A percentile compares a stretch with the other conserved stretches of the same genome.
Evolutionary conservation across 1,140 invertebrate species (phyloP).

Genomic region (Temnothorax longispinosus): DNA sequence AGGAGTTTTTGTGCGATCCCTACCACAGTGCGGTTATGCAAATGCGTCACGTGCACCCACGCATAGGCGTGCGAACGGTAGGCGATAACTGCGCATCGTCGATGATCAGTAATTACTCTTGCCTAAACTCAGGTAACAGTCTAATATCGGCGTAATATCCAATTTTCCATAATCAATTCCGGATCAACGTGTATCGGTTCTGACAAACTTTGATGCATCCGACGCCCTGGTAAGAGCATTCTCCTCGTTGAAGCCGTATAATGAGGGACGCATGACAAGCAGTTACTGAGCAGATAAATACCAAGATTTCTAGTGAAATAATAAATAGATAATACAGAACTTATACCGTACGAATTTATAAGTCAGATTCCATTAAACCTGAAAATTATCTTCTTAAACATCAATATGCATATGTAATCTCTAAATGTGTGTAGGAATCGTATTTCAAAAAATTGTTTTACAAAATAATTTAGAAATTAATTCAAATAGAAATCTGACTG

Average conservation of each 20-base stretch:
- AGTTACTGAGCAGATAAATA: constrained; percentile 16
- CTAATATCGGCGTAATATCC: constrained; percentile 48
- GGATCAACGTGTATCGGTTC: constrained; percentile 50
- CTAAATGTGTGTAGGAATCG: not conserved
- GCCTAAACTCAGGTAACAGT: constrained; percentile 61
- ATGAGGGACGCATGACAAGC: constrained; percentile 34
- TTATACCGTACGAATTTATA: not conserved
- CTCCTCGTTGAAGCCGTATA: not conserved
- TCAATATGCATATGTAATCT: not conserved
- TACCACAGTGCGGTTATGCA: constrained; percentile 14
- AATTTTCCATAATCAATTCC: constrained; percentile 65
- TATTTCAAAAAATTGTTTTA: not conserved
- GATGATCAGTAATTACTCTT: constrained; percentile 54
- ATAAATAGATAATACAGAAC: not conserved
- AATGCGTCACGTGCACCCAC: constrained; percentile 32
- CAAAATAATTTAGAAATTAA: not conserved
- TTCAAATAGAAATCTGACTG: not conserved
- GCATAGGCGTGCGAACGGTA: constrained; percentile 31
- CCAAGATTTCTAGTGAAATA: not conserved
- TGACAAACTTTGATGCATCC: constrained; percentile 54
- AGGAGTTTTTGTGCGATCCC: not conserved
- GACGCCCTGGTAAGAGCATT: constrained; percentile 30
- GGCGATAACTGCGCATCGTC: constrained; percentile 51
- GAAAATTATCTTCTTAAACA: not conserved
- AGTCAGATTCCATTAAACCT: not conserved